Conservation (phyloP, 2,888 invertebrate genomes). For the Pheosia gnoma region DNA sequence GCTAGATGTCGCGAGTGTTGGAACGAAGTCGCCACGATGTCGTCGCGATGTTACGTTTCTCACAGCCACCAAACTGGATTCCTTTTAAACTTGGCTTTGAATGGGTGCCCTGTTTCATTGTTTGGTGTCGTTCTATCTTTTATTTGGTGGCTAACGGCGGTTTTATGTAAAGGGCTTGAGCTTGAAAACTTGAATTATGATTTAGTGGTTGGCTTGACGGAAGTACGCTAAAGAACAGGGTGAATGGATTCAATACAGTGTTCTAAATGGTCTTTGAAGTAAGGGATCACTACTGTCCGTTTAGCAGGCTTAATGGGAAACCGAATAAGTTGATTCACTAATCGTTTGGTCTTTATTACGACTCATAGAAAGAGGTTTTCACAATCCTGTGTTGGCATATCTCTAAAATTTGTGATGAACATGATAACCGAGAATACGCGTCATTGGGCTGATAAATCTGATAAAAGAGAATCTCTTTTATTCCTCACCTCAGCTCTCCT, state of each 20-base stretch:
- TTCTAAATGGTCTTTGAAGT: too few species aligned
- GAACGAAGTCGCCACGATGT: constrained; percentile 34
- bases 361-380: too few species aligned
- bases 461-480: too few species aligned
- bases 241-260: background rate
- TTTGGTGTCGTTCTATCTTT: constrained; percentile 48
- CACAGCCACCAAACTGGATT: constrained; percentile 65
- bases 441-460: too few species aligned
- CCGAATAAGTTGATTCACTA: too few species aligned
- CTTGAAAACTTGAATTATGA: constrained; percentile 10
- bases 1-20: constrained; percentile 22
- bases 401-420: too few species aligned
- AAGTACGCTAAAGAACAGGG: background rate
- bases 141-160: constrained; percentile 34
- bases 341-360: too few species aligned
- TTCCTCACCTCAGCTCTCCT: too few species aligned
- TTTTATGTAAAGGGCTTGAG: constrained; percentile 25
- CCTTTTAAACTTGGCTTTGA: constrained; percentile 61
- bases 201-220: constrained; percentile 8
- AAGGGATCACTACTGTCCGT: too few species aligned
- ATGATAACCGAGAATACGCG: too few species aligned
- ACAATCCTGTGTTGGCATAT: too few species aligned
- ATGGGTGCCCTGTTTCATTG: constrained; percentile 62
- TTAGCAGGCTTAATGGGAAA: too few species aligned
- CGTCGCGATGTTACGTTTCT: constrained; percentile 54